Conservation (phyloP, 2,113 vertebrate genomes). For the Carassius carassius region DNA sequence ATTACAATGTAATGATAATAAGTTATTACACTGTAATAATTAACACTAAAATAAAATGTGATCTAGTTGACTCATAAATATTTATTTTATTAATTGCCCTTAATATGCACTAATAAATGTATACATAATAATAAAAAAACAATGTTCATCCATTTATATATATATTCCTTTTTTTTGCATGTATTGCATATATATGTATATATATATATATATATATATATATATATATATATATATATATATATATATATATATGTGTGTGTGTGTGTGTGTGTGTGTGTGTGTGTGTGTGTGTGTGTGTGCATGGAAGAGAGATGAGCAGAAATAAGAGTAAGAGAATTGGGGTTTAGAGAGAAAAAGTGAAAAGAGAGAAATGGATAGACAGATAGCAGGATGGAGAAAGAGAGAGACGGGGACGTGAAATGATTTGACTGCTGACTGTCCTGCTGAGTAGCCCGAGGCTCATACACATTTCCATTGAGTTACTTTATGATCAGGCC, state of each 20-base stretch:
- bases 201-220: constrained; percentile 7
- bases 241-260: neutral
- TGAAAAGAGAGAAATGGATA: constrained; percentile 2
- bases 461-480: constrained; percentile 93
- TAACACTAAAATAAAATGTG: neutral
- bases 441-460: constrained; percentile 90
- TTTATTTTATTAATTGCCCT: neutral
- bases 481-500: constrained; percentile 98
- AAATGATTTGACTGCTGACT: constrained; percentile 94
- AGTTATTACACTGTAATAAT: too few species aligned
- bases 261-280: neutral
- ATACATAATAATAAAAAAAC: neutral
- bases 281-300: neutral
- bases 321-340: constrained; percentile 42
- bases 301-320: constrained; percentile 46
- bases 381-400: constrained; percentile 72
- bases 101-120: neutral
- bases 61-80: neutral
- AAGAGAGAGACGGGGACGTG: constrained; percentile 85
- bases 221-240: too few species aligned
- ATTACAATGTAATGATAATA: neutral
- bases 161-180: neutral
- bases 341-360: neutral
- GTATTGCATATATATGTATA: too few species aligned
- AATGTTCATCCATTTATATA: neutral